Evolutionary conservation across 2,113 vertebrate genomes (phyloP).

Genomic region (Cygnus buccinator): DNA sequence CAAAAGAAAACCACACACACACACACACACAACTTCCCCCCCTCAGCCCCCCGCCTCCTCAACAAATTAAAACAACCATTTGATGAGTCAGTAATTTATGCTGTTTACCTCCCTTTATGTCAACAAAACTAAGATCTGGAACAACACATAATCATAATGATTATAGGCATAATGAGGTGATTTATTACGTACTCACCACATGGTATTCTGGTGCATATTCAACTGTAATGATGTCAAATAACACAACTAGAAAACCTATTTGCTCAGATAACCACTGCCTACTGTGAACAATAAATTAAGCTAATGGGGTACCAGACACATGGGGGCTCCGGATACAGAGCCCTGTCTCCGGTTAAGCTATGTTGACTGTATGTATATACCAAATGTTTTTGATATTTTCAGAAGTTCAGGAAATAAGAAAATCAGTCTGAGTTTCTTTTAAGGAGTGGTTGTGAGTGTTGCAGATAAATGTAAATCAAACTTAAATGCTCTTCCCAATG

Average conservation of each 20-base stretch:
- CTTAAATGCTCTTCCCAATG: background rate
- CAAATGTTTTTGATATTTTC: background rate
- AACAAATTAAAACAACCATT: constrained; percentile 31
- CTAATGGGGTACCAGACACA: background rate
- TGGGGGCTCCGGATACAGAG: background rate
- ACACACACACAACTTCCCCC: too few relatives aligned
- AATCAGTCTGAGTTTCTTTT: background rate
- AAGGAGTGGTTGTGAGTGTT: background rate
- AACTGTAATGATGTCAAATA: constrained; percentile 46
- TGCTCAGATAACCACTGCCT: background rate
- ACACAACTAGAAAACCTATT: background rate
- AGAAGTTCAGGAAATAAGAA: background rate
- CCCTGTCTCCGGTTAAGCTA: background rate
- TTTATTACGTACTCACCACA: constrained; percentile 54
- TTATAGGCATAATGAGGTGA: constrained; percentile 53
- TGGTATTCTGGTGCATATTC: constrained; percentile 54
- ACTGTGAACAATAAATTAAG: constrained; percentile 43
- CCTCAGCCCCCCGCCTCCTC: background rate
- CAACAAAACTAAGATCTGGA: constrained; percentile 42
- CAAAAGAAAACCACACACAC: too few relatives aligned
- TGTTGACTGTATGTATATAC: background rate
- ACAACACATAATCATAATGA: constrained; percentile 48
- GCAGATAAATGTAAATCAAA: background rate
- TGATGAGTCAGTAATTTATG: constrained; percentile 63
- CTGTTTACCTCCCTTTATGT: constrained; percentile 50